Evolutionary conservation across 1,140 invertebrate species (phyloP), one percentile per base, ranked within the genome.

Genomic region (Drosophila persimilis): DNA sequence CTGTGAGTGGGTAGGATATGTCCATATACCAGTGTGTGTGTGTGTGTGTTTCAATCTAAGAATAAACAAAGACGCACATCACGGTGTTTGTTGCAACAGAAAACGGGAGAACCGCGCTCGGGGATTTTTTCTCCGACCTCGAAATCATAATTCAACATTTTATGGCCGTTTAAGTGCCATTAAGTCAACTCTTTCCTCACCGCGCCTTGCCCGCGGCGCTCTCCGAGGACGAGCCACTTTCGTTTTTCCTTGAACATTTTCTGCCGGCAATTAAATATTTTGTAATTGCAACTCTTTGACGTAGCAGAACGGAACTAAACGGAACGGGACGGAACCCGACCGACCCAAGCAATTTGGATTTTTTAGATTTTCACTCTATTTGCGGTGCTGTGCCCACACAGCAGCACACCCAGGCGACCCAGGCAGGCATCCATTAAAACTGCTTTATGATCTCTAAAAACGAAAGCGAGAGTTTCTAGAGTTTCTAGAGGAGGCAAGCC

Each of bases 341-440:
- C 44, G 31, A 64, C 63, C 65, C 51, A 20, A 35, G 31, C 52
- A 52, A 70, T 73, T 73, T 62, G 66, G 47, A 69, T 75, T 76
- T 84, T 80, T 73, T 85, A 81, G 83, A 88, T 86, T 86, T 88
- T 88, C 81, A 85, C 77, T 86, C 78, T 67, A 86, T 88, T 86
- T 88, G 83, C 70, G 61, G 77, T 64, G 67, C 55, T 54, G 48
- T 60, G 60, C 60, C 71, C 71, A 74, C 71, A 65, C 2, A 35
- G 15, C 20, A 56, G 43, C 11, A 61, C 51, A 63, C 53, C 62
- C 48, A 15, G 22, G 50, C 41, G 41, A 13, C 44, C 35, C 31
- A 31, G 31, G 31, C 31, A 31, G 31, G 69, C 31, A 58, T 56
- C 53, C 81, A 83, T 89, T 88, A 89, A 88, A 89, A 73, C 61